Evolutionary conservation across 1,140 invertebrate species (phyloP).

Genomic region (Atta texana): DNA sequence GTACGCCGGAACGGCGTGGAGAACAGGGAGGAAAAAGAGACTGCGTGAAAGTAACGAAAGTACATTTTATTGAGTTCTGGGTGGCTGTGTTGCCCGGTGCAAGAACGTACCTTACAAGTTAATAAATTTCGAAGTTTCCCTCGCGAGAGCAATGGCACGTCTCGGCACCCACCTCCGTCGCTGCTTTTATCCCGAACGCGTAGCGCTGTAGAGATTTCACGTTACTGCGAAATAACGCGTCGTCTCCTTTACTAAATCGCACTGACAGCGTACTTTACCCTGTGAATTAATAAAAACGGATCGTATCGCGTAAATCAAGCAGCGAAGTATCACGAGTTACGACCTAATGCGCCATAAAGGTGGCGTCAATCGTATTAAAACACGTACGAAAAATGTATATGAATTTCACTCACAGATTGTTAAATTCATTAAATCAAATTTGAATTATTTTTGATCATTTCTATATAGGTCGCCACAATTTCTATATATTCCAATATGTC

Average conservation of each 20-base stretch:
- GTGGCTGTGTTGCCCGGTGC: slow-evolving; percentile 55
- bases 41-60: slow-evolving; percentile 75
- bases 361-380: slow-evolving; percentile 10
- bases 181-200: slow-evolving; percentile 39
- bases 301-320: slow-evolving; percentile 36
- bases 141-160: slow-evolving; percentile 26
- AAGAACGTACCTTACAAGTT: slow-evolving; percentile 76
- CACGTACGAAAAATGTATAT: background rate
- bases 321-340: slow-evolving; percentile 41
- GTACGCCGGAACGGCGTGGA: background rate
- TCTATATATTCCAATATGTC: too few species aligned
- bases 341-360: slow-evolving; percentile 41
- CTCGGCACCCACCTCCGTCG: slow-evolving; percentile 27
- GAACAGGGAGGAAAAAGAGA: slow-evolving; percentile 40
- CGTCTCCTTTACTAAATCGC: slow-evolving; percentile 40
- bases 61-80: slow-evolving; percentile 71
- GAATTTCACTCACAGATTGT: too few species aligned
- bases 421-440: too few species aligned
- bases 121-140: slow-evolving; percentile 73
- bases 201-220: slow-evolving; percentile 29
- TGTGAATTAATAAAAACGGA: slow-evolving; percentile 50
- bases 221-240: slow-evolving; percentile 47
- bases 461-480: too few species aligned
- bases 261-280: background rate
- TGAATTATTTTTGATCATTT: too few species aligned